Evolutionary conservation across 2,888 invertebrate genomes (phyloP), one percentile per base, ranked within the genome.

Genomic region (Muscina levida): DNA sequence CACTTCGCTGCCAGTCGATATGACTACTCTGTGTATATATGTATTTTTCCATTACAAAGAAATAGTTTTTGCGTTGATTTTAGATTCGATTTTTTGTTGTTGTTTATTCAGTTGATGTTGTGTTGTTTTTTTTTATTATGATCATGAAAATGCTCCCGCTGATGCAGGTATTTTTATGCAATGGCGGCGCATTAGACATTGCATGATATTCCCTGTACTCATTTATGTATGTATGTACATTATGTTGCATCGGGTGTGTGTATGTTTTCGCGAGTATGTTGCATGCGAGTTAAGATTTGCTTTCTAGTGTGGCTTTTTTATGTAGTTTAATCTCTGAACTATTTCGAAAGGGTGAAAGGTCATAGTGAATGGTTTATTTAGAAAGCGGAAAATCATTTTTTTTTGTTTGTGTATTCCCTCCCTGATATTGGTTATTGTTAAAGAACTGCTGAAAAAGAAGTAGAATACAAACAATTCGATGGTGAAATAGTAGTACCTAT

Each of bases 101-200:
- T n/a, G n/a, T n/a, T n/a, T n/a, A n/a, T n/a, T n/a, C n/a, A n/a
- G n/a, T n/a, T n/a, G n/a, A n/a, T n/a, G n/a, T n/a, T n/a, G n/a
- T n/a, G n/a, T n/a, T n/a, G n/a, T n/a, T n/a, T n/a, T n/a, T 77
- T 77, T 77, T 75, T 77, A 72, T 77, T 74, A 57, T 71, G 72
- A 75, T 81, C 81, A 77, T 77, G 74, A 75, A 81, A 81, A 77
- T 71, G 77, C 81, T 81, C 81, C 81, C 68, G 81, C 77, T 81
- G 81, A 71, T 81, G 67, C 77, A 74, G 77, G 72, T 77, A 68
- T 68, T 68, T 53, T 1, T 62, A 19, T 42, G 13, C 1, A 19
- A 48, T 8, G 4, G 13, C 56, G 19, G 37, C 42, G n/a, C 22
- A 37, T 37, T 26, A 10, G 59, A 59, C 17, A 42, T 62, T 39